phyloP scores from a whole-genome alignment of 2,113 vertebrate genomes.

The Thunnus maccoyii region DNA sequence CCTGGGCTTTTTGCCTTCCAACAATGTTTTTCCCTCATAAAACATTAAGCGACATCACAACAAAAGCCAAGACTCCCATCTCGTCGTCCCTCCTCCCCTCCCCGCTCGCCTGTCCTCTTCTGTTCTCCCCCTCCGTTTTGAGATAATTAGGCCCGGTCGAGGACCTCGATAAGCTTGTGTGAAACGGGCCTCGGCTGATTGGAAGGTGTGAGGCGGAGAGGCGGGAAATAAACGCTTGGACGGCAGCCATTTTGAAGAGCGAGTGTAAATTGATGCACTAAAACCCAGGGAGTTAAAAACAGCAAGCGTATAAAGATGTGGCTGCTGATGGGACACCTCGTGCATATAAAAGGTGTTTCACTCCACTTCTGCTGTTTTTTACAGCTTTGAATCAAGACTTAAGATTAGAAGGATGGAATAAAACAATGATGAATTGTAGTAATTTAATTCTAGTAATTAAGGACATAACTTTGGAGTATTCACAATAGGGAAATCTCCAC shows the following conservation, averaged over 20 bases:
- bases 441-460: too few species aligned
- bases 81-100: not conserved
- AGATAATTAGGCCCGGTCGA: conserved; percentile 21
- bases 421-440: too few species aligned
- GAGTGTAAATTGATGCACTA: conserved; percentile 11
- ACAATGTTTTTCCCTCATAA: conserved; percentile 31
- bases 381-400: not conserved
- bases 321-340: not conserved
- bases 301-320: not conserved
- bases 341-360: not conserved
- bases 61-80: conserved; percentile 2
- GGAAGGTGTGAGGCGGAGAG: conserved; percentile 19
- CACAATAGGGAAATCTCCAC: too few species aligned
- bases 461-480: too few species aligned
- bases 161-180: conserved; percentile 30
- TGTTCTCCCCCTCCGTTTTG: not conserved
- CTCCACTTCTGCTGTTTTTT: not conserved
- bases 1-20: conserved; percentile 30
- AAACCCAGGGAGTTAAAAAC: conserved; percentile 10
- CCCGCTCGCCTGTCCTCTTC: not conserved
- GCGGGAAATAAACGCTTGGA: conserved; percentile 31
- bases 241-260: conserved; percentile 25
- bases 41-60: conserved; percentile 23
- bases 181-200: not conserved
- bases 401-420: not conserved